Evolutionary conservation across 2,113 vertebrate species (phyloP).

Genomic region (Cathartes aura): DNA sequence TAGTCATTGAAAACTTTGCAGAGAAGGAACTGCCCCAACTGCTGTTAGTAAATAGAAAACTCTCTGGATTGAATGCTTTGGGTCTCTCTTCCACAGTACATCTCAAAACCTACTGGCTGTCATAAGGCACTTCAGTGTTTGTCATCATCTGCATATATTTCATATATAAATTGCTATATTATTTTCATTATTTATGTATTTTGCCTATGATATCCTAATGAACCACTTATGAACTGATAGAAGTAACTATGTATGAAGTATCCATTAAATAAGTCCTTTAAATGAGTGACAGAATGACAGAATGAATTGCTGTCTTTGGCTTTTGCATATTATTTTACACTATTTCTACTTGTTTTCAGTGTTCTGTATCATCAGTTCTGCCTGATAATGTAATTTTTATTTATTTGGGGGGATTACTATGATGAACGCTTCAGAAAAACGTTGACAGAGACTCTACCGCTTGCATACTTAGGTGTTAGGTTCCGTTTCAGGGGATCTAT

Average conservation of each 20-base stretch:
- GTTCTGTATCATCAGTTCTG: not conserved
- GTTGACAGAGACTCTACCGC: not conserved
- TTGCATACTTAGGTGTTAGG: not conserved
- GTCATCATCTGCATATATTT: not conserved
- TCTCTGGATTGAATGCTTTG: not conserved
- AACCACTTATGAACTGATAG: not conserved
- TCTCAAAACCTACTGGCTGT: not conserved
- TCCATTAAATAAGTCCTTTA: not conserved
- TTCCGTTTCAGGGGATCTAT: not conserved
- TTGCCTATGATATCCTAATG: not conserved
- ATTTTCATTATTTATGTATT: not conserved
- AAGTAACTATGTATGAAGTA: not conserved
- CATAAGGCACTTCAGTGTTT: not conserved
- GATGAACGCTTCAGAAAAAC: rapidly evolving
- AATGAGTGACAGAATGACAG: not conserved
- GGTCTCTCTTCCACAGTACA: not conserved
- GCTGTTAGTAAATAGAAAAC: not conserved
- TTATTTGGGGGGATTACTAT: not conserved
- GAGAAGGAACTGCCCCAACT: not conserved
- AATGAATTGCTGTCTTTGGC: not conserved
- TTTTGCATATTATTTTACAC: not conserved
- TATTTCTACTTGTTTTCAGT: not conserved
- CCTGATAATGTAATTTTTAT: not conserved
- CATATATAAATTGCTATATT: not conserved
- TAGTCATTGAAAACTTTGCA: not conserved